Percentiles rank a stretch among this genome's conserved stretches.
These are phyloP conservation scores for Achatina immaculata DNA, from an alignment of 1,140 invertebrate species.

Conservation along the genomic window DNA sequence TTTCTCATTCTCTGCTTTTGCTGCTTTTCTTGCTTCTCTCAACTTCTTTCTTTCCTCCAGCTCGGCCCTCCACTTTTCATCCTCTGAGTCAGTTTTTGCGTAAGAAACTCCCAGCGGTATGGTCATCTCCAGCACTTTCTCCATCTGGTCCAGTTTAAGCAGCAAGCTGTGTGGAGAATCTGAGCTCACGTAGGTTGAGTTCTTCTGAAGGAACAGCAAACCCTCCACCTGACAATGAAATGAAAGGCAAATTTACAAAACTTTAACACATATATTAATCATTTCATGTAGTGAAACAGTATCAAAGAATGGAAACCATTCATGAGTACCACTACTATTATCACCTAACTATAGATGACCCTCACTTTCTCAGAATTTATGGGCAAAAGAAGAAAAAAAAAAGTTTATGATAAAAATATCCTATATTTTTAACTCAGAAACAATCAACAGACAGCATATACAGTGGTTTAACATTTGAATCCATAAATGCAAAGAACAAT, in stretches of 20 bases:
- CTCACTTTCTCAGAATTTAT: too few relatives aligned
- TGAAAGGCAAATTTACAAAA: neutral
- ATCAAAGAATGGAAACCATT: too few relatives aligned
- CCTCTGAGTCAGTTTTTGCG: neutral
- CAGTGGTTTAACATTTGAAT: too few relatives aligned
- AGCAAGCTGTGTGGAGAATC: conserved; percentile 24
- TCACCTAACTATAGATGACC: too few relatives aligned
- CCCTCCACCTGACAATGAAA: conserved; percentile 35
- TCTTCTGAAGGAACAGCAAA: conserved; percentile 36
- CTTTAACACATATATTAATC: neutral
- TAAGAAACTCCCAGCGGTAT: conserved; percentile 24
- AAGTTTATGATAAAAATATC: too few relatives aligned
- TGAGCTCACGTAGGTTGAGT: neutral
- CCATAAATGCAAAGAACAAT: too few relatives aligned
- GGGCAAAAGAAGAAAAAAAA: too few relatives aligned
- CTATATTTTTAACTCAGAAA: too few relatives aligned
- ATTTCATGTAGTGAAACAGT: too few relatives aligned
- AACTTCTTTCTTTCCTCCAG: neutral
- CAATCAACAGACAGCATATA: too few relatives aligned
- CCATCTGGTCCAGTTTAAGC: conserved; percentile 34
- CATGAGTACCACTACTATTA: too few relatives aligned
- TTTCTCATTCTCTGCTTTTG: neutral
- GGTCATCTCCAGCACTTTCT: conserved; percentile 29
- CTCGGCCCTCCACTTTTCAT: conserved; percentile 1
- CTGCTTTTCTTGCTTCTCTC: neutral